phyloP scores from a whole-genome alignment of 2,113 vertebrate species.

The Orientallactaga bullata region DNA sequence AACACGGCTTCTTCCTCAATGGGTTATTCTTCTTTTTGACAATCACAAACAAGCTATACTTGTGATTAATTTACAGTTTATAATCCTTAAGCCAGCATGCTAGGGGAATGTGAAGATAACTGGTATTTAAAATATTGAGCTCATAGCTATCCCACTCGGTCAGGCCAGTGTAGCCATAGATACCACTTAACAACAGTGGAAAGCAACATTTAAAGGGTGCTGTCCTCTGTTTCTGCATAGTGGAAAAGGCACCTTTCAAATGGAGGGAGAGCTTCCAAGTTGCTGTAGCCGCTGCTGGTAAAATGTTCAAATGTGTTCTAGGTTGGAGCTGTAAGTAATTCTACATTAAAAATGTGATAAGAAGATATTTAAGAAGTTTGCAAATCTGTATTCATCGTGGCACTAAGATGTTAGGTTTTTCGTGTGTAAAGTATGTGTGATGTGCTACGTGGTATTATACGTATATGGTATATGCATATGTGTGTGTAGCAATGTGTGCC shows the following conservation, averaged over 20 bases:
- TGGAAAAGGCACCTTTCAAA: constrained; percentile 52
- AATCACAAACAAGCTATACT: constrained; percentile 34
- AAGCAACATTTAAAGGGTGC: constrained; percentile 48
- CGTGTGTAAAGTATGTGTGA: too few species aligned
- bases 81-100: background rate
- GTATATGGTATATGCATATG: too few species aligned
- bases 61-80: background rate
- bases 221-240: constrained; percentile 59
- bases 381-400: constrained; percentile 83
- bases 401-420: background rate
- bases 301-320: constrained; percentile 57
- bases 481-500: too few species aligned
- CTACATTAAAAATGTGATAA: constrained; percentile 65
- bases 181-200: constrained; percentile 27
- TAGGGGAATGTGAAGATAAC: background rate
- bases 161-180: constrained; percentile 4
- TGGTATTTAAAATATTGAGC: constrained; percentile 29
- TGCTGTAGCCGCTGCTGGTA: background rate
- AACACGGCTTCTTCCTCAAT: background rate
- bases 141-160: background rate
- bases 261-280: background rate
- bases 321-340: constrained; percentile 67
- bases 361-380: constrained; percentile 76
- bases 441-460: too few species aligned
- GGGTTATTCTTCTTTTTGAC: background rate